These are phyloP conservation scores for Gandaritis pyraliata DNA, from an alignment of 2,888 invertebrate genomes.

Conservation along the genomic window DNA sequence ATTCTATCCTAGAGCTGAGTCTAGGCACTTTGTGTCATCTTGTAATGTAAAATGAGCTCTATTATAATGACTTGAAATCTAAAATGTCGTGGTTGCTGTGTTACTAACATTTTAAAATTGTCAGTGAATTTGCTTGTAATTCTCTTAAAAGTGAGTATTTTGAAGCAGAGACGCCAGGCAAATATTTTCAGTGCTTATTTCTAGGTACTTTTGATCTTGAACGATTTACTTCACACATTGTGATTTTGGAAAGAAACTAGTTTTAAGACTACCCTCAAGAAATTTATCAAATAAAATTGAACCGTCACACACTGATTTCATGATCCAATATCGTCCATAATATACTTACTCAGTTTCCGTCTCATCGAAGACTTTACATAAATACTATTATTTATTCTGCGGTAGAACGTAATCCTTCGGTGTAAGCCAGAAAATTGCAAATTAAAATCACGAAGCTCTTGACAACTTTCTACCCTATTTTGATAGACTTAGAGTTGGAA, in stretches of 20 bases:
- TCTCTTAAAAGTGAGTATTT: no score
- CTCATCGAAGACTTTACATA: slow-evolving; percentile 1
- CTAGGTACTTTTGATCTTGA: no score
- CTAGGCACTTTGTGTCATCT: no score
- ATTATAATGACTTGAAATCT: no score
- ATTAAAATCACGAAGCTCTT: slow-evolving; percentile 61
- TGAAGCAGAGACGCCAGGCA: no score
- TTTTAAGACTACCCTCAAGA: not conserved
- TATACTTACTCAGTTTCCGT: not conserved
- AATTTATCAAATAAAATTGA: not conserved
- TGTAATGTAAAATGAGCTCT: no score
- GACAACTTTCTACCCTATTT: slow-evolving; percentile 41
- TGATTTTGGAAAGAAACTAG: not conserved
- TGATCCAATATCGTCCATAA: not conserved
- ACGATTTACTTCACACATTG: no score
- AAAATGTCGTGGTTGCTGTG: no score
- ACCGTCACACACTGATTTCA: not conserved
- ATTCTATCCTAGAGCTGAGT: no score
- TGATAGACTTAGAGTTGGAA: slow-evolving; percentile 35
- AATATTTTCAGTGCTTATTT: no score
- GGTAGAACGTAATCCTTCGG: slow-evolving; percentile 72
- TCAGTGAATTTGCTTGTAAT: no score
- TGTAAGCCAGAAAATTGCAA: slow-evolving; percentile 81
- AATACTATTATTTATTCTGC: slow-evolving; percentile 61
- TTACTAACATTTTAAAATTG: no score